Base-by-base conservation (phyloP, 2,888 invertebrate species). In the Perithous albicinctus region DNA sequence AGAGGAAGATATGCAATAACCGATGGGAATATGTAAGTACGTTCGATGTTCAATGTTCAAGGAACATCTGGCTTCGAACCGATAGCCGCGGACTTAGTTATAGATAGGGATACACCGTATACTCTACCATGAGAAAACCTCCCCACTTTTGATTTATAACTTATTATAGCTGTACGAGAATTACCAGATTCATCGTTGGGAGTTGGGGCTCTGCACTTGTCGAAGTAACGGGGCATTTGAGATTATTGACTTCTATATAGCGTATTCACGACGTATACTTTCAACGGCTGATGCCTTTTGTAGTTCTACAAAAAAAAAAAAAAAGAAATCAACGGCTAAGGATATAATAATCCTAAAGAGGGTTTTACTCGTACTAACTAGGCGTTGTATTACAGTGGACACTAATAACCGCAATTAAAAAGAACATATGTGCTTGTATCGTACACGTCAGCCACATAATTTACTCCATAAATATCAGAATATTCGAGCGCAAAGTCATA, bases 121-220 rank as follows among this genome's bases (percentile, higher is more conserved):
- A 76, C 78, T 84, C 43, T 76, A 82, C 82, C 80, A 85, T 85
- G 85, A 82, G 84, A 85, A 86, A 83, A 67, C 67, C 82, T 84
- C 84, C 63, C 73, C 75, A 72, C 72, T 78, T 59, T 80, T 86
- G 85, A 85, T 86, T 86, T 87, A 87, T 87, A 83, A 85, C 84
- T 87, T 85, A 86, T 87, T 87, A 88, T 85, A 84, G 82, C 74
- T 81, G 48, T 75, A 82, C 82, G 78, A 83, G 85, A 87, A 87
- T 85, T 85, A 84, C 85, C 80, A 80, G 86, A 87, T 84, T 86
- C 87, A 86, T 85, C 75, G 69, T 69, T 56, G 10, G 63, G 48
- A 41, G 15, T 38, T 43, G 26, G 66, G n/a, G 54, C 59, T 72
- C 78, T 75, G 66, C 78, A 78, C 82, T 82, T 78, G 78, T 78